Conservation (phyloP, 30 jellyfish, hydroid and myxozoan species). For the Mastigias papua region DNA sequence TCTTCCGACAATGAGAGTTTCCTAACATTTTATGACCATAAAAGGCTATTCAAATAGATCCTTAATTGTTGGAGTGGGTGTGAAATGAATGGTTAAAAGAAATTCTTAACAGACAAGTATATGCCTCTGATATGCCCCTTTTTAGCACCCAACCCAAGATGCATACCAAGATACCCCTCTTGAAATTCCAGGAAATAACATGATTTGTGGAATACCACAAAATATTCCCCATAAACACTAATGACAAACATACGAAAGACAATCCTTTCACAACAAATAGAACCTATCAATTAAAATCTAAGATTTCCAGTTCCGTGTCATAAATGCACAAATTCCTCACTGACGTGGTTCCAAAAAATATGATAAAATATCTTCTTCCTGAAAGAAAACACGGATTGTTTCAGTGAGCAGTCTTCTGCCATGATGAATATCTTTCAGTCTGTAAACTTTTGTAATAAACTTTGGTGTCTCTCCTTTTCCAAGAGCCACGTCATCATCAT, state of each 20-base stretch:
- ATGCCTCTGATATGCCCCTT: no score
- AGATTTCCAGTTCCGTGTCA: not conserved
- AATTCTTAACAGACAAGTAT: no score
- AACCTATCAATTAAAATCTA: not conserved
- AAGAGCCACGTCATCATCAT: not conserved
- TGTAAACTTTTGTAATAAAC: slow-evolving; percentile 20
- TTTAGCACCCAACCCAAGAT: no score
- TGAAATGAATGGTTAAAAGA: no score
- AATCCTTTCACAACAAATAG: not conserved
- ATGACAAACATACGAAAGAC: not conserved
- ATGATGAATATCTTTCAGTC: slow-evolving; percentile 12
- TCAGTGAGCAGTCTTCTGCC: slow-evolving; percentile 12
- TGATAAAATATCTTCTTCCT: not conserved
- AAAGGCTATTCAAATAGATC: no score
- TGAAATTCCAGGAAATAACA: no score
- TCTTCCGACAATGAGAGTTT: no score
- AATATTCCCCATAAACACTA: not conserved
- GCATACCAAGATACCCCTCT: no score
- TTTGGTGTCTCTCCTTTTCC: not conserved
- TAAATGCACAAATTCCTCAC: not conserved
- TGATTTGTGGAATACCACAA: no score
- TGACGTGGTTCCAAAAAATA: not conserved
- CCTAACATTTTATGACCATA: no score
- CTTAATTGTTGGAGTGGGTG: no score
- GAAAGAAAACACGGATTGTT: slow-evolving; percentile 25